A percentile compares a stretch with the other conserved stretches of the same genome.
phyloP scores from a whole-genome alignment of 2,888 invertebrate species.

The Drosophila diplacantha region DNA sequence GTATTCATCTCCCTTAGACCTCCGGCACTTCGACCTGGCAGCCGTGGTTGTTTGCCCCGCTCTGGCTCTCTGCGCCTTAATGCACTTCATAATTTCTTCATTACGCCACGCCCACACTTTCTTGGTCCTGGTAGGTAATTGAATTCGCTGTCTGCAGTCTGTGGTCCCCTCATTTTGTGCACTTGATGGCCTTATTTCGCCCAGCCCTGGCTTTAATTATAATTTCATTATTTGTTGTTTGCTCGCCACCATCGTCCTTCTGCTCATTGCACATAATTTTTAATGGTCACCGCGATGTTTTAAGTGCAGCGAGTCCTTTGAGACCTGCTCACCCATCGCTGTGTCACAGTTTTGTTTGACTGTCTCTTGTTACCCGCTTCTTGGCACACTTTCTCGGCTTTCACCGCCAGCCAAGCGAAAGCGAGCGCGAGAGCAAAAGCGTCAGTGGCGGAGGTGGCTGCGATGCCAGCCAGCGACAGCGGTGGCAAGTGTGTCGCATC shows the following conservation, averaged over 20 bases:
- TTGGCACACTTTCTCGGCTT: slow-evolving; percentile 47
- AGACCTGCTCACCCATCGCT: slow-evolving; percentile 27
- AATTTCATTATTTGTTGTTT: slow-evolving; percentile 65
- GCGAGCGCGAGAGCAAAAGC: slow-evolving; percentile 18
- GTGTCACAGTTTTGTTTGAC: slow-evolving; percentile 27
- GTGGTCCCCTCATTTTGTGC: slow-evolving; percentile 60
- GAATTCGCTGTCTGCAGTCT: slow-evolving; percentile 55
- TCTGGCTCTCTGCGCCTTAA: slow-evolving; percentile 41
- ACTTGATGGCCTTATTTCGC: slow-evolving; percentile 48
- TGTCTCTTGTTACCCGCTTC: slow-evolving; percentile 37
- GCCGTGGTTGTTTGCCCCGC: slow-evolving; percentile 28
- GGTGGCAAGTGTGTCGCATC: slow-evolving; percentile 21
- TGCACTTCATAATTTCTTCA: slow-evolving; percentile 71
- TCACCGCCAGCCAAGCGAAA: slow-evolving; percentile 53
- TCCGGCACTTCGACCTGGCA: slow-evolving; percentile 4
- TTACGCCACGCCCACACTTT: slow-evolving; percentile 33
- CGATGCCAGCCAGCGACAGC: slow-evolving; percentile 33
- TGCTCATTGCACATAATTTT: slow-evolving; percentile 59
- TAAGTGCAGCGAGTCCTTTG: slow-evolving; percentile 56
- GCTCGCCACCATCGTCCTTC: slow-evolving; percentile 39
- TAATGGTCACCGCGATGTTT: slow-evolving; percentile 59
- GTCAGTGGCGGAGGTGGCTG: slow-evolving; percentile 15
- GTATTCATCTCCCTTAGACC: slow-evolving; percentile 20
- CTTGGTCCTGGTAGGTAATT: slow-evolving; percentile 29
- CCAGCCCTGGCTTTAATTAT: slow-evolving; percentile 57